Base-by-base conservation (phyloP, 2,888 invertebrate species). In the Zaprionus obscuricornis region DNA sequence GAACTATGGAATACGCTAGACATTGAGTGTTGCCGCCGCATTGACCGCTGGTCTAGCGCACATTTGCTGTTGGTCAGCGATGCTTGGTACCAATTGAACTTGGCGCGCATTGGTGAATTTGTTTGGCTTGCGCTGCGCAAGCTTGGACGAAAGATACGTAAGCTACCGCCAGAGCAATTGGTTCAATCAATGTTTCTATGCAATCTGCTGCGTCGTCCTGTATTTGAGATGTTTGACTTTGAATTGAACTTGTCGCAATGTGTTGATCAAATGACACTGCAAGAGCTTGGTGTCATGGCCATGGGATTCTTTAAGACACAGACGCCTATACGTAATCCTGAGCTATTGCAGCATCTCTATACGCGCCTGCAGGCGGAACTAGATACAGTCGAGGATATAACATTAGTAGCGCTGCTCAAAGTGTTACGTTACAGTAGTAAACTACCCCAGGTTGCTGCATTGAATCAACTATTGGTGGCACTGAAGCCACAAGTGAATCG, bases 231-330 rank as follows among this genome's bases (percentile, higher is more conserved):
- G 90, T 94, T 94, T 70, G 93, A 94, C 71, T 91, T 94, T 46
- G 95, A 96, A 90, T 86, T 92, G 39, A 91, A 91, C 31, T 76
- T 94, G 49, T 88, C 91, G 20, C 85, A 91, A 2, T 88, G 90
- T 49, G 90, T 94, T n/a, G 78, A 92, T 4, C 84, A 92, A 16
- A 92, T 95, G 85, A 91, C 90, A 14, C 71, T 93, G 3, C 92
- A 94, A 67, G 95, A 96, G 85, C 88, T 96, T 55, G 94, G 93
- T 7, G 92, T 96, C 8, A 92, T 94, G 71, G 92, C 94, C 2
- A 93, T 95, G 92, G 95, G 94, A 0, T 95, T 94, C 87, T 96
- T 96, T 78, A 96, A 96, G 90, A 94, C 93, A 10, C 92, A 93
- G 89, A 94, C 93, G 1, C 92, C 91, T 10, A 91, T 96, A 40